A percentile compares a stretch with the other conserved stretches of the same genome.
These are phyloP conservation scores for Drosophila murphyi DNA, from an alignment of 1,140 invertebrate species.

Conservation along the genomic window DNA sequence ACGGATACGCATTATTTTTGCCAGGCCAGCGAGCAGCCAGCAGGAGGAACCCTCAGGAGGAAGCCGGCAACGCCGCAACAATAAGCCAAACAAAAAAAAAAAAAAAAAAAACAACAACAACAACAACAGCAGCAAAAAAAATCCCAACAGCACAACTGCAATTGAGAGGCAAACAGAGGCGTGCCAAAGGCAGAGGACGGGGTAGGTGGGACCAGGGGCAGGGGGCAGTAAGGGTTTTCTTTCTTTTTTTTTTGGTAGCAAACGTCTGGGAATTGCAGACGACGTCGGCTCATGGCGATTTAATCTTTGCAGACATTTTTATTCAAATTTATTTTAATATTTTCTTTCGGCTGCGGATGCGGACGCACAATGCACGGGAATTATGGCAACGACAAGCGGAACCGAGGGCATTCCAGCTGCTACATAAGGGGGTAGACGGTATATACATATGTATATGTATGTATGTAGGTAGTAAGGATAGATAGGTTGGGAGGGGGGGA, in stretches of 20 bases:
- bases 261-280: conserved; percentile 78
- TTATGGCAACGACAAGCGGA: conserved; percentile 35
- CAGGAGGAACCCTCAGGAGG: conserved; percentile 21
- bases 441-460: too few relatives aligned
- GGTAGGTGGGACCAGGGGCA: neutral
- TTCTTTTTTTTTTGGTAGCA: neutral
- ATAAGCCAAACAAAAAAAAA: conserved; percentile 65
- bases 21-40: conserved; percentile 52
- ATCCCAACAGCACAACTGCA: neutral
- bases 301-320: conserved; percentile 81
- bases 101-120: neutral
- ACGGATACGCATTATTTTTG: conserved; percentile 78
- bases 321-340: conserved; percentile 82
- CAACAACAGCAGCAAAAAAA: conserved; percentile 1
- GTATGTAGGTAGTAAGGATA: too few relatives aligned
- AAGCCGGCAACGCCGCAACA: conserved; percentile 38
- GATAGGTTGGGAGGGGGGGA: too few relatives aligned
- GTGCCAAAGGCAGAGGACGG: neutral
- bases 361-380: conserved; percentile 56
- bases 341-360: conserved; percentile 48
- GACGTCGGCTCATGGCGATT: conserved; percentile 69
- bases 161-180: conserved; percentile 6
- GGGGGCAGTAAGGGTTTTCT: too few relatives aligned
- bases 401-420: neutral
- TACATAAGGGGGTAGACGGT: neutral